phyloP scores from a whole-genome alignment of 2,888 invertebrate species.

The Gibbula magus region DNA sequence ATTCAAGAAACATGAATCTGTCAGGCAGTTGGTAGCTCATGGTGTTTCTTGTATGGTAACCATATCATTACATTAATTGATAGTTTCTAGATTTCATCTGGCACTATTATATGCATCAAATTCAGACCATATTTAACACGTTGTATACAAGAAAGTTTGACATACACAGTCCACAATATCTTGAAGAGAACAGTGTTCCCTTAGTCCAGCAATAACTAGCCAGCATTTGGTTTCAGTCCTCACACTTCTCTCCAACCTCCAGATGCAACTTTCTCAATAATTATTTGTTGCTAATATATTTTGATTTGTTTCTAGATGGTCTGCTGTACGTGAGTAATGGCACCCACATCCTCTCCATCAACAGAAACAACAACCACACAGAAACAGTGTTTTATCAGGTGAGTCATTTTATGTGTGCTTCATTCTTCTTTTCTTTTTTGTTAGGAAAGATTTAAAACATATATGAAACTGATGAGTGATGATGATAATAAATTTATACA shows the following conservation, averaged over 20 bases:
- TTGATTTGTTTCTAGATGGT: conserved; percentile 28
- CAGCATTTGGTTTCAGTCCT: too few species aligned
- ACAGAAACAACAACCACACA: conserved; percentile 27
- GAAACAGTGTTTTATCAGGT: conserved; percentile 40
- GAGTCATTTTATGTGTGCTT: background rate
- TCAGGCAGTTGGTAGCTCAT: too few species aligned
- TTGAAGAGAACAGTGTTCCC: too few species aligned
- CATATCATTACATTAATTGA: too few species aligned
- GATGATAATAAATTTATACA: background rate
- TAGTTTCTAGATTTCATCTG: too few species aligned
- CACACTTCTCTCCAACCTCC: background rate
- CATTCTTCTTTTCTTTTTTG: background rate
- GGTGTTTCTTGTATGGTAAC: too few species aligned
- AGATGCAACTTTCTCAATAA: background rate
- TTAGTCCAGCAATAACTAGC: too few species aligned
- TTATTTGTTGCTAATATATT: background rate
- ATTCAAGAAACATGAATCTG: too few species aligned
- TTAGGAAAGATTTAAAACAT: background rate
- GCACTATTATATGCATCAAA: too few species aligned
- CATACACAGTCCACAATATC: background rate
- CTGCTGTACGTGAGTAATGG: conserved; percentile 44
- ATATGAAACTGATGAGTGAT: background rate
- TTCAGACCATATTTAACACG: too few species aligned
- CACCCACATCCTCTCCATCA: conserved; percentile 39
- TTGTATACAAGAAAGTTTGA: too few species aligned